Conservation (phyloP, 2,888 invertebrate genomes). For the Patella ulyssiponensis region DNA sequence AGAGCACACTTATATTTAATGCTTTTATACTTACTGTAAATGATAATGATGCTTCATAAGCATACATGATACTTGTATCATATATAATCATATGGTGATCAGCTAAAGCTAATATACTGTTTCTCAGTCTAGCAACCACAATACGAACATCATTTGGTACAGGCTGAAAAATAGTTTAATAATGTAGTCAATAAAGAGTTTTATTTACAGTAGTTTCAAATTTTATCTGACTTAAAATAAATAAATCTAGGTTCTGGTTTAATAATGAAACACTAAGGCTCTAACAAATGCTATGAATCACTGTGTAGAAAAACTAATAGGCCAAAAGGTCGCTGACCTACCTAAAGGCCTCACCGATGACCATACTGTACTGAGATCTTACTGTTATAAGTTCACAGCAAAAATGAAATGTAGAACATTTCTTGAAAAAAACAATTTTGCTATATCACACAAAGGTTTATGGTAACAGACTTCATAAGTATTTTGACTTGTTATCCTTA, state of each 20-base stretch:
- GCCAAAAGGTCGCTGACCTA: no score
- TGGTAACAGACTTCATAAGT: no score
- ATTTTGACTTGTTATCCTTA: no score
- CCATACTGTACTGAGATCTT: not conserved
- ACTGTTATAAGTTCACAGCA: not conserved
- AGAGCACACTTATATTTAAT: not conserved
- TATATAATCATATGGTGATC: conserved; percentile 91
- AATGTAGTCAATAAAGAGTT: not conserved
- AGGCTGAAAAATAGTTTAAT: conserved; percentile 73
- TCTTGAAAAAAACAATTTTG: not conserved
- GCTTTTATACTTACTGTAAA: conserved; percentile 77
- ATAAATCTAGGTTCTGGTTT: not conserved
- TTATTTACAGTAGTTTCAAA: not conserved
- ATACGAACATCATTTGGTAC: conserved; percentile 83
- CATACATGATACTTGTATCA: conserved; percentile 91
- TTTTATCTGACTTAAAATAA: not conserved
- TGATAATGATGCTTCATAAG: conserved; percentile 90
- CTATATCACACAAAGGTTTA: no score
- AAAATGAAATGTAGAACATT: not conserved
- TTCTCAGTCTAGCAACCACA: conserved; percentile 89
- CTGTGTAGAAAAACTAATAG: no score
- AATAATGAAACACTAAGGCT: no score
- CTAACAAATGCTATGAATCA: no score
- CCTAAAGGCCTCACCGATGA: no score
- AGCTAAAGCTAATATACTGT: conserved; percentile 89